Evolutionary conservation across 1,140 invertebrate species (phyloP), one percentile per base, ranked within the genome.

Genomic region (Drosophila punjabiensis): DNA sequence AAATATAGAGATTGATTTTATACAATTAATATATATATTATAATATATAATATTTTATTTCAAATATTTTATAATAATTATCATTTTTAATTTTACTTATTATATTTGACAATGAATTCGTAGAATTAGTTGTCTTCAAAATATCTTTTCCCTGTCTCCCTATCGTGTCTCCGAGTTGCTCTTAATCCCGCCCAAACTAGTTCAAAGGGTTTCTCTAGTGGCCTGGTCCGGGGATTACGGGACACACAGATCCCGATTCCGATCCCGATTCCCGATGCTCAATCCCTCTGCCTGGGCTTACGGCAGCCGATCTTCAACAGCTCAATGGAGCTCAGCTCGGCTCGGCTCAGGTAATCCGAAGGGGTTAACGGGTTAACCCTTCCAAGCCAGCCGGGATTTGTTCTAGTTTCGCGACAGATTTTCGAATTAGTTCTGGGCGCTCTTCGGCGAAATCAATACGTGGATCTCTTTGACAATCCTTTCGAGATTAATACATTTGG

Each of bases 341-440:
- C 55, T 41, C 33, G 33, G 24, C 64, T 69, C 85, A 89, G 85
- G 85, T 89, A 89, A 89, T 90, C 85, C 78, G 70, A 74, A 84
- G 83, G 82, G 85, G 85, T 89, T 89, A 89, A 90, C 47, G 82
- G 85, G 85, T 89, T 89, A 89, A 90, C 47, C 59, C 69, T 74
- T 50, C 69, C 32, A 48, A 37, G 41, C 50, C 67, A 24, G 32
- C 68, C 68, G 37, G 70, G 70, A 74, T 74, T 74, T 74, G 68
- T 74, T 74, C 63, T 68, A 77, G 53, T 85, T 84, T 84, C 81
- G 82, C 73, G 62, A 76, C 73, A 77, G 82, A 84, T 84, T 85
- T 74, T 33, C 70, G 37, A 85, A 85, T 73, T 77, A 77, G 83
- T 77, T 84, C 82, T 74, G 70, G 68, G 45, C 56, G 63, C 65